These are phyloP conservation scores for Cyrtonyx montezumae DNA, from an alignment of 2,113 vertebrate species.

Conservation along the genomic window DNA sequence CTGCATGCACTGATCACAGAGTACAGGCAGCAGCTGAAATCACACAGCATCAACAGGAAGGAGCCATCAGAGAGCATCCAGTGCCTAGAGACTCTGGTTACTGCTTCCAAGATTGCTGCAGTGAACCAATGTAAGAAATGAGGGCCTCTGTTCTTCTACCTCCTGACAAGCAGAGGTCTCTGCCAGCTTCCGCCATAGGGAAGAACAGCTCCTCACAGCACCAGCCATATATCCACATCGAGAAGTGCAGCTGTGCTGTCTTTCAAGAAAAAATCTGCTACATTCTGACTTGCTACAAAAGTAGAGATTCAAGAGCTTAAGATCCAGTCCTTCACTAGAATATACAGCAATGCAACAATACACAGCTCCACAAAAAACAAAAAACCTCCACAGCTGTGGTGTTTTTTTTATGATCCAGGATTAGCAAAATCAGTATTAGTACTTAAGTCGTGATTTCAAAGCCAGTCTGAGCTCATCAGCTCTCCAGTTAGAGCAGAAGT, in stretches of 20 bases:
- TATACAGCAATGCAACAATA: not conserved
- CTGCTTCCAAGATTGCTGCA: not conserved
- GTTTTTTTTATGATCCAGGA: not conserved
- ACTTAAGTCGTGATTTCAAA: not conserved
- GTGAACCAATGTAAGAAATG: not conserved
- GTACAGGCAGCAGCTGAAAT: not conserved
- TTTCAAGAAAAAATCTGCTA: not conserved
- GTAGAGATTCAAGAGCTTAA: not conserved
- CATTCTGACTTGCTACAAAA: not conserved
- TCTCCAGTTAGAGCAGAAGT: not conserved
- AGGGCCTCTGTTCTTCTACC: not conserved
- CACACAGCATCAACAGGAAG: not conserved
- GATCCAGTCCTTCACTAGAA: not conserved
- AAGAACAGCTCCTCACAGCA: not conserved
- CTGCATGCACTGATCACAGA: not conserved
- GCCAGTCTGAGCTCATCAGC: not conserved
- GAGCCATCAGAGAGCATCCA: not conserved
- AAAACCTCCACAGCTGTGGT: too few species aligned
- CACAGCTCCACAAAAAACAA: too few species aligned
- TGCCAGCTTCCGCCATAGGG: not conserved
- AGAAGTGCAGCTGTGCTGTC: not conserved
- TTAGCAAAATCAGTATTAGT: not conserved
- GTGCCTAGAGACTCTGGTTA: not conserved
- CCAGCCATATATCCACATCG: not conserved
- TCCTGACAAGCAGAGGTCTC: not conserved